Evolutionary conservation across 2,888 invertebrate genomes (phyloP).

Genomic region (Imbricaverruca yamaguchii): DNA sequence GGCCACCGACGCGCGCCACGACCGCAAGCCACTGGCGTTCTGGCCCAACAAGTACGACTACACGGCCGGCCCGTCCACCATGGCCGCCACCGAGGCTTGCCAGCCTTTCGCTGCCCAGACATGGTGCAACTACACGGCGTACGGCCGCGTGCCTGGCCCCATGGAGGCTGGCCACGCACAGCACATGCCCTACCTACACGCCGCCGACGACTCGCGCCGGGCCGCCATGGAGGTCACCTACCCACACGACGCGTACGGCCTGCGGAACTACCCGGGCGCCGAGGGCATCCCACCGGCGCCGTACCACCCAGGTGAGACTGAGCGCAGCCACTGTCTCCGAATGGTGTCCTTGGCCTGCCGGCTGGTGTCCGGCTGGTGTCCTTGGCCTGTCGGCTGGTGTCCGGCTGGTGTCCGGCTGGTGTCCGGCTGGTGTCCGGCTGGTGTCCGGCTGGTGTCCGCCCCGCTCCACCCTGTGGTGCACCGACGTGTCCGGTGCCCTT

Average conservation of each 20-base stretch:
- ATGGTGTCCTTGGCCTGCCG: too few relatives aligned
- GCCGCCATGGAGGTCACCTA: conserved; percentile 51
- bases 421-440: too few relatives aligned
- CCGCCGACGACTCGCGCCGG: conserved; percentile 34
- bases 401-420: too few relatives aligned
- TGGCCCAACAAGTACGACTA: conserved; percentile 50
- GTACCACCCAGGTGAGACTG: conserved; percentile 66
- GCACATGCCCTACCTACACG: conserved; percentile 34
- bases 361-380: too few relatives aligned
- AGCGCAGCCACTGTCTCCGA: too few relatives aligned
- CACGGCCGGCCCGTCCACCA: conserved; percentile 44
- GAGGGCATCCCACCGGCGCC: conserved; percentile 66
- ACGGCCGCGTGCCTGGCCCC: conserved; percentile 39
- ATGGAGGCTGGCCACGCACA: conserved; percentile 34
- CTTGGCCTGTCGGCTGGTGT: too few relatives aligned
- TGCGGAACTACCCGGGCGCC: conserved; percentile 62
- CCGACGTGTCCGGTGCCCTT: too few relatives aligned
- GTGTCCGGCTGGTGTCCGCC: too few relatives aligned
- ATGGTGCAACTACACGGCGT: conserved; percentile 64
- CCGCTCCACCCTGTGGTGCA: too few relatives aligned
- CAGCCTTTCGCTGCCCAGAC: conserved; percentile 50
- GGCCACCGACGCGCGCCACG: conserved; percentile 56
- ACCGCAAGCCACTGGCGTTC: conserved; percentile 51
- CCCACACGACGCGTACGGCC: conserved; percentile 65
- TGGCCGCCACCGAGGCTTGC: conserved; percentile 34